Conservation (phyloP, 2,888 invertebrate genomes). For the Agriopis marginaria region DNA sequence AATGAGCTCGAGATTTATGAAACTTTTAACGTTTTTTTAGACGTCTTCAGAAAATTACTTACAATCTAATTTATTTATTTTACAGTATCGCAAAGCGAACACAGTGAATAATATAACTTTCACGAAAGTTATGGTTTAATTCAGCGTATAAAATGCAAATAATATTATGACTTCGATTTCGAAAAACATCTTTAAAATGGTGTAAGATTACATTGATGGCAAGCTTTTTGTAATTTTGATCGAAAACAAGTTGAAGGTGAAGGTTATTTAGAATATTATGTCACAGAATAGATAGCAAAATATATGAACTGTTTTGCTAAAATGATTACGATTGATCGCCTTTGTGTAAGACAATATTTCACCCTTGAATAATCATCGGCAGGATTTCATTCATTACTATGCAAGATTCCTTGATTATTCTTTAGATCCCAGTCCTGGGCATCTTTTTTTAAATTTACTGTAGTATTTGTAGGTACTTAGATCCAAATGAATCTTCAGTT, state of each 20-base stretch:
- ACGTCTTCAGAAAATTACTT: neutral
- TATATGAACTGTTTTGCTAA: neutral
- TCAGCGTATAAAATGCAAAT: neutral
- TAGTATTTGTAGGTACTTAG: neutral
- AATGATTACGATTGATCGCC: neutral
- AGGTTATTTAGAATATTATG: conserved; percentile 17
- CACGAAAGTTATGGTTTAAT: neutral
- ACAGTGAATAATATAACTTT: neutral
- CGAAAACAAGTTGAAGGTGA: conserved; percentile 15
- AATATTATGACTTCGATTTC: neutral
- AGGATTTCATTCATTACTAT: neutral
- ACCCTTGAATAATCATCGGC: neutral
- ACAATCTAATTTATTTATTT: conserved; percentile 9
- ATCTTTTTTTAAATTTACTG: too few relatives aligned
- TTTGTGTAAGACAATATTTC: neutral
- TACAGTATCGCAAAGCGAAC: neutral
- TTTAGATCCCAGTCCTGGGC: too few relatives aligned
- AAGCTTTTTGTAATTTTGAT: conserved; percentile 3
- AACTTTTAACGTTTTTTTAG: neutral
- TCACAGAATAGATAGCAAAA: neutral
- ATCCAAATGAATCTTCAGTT: conserved; percentile 1
- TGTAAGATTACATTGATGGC: conserved; percentile 3
- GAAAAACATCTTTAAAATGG: neutral
- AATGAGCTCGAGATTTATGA: conserved; percentile 19
- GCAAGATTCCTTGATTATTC: neutral